Base-by-base conservation (phyloP, 2,113 vertebrate genomes). In the Phrynosoma platyrhinos region DNA sequence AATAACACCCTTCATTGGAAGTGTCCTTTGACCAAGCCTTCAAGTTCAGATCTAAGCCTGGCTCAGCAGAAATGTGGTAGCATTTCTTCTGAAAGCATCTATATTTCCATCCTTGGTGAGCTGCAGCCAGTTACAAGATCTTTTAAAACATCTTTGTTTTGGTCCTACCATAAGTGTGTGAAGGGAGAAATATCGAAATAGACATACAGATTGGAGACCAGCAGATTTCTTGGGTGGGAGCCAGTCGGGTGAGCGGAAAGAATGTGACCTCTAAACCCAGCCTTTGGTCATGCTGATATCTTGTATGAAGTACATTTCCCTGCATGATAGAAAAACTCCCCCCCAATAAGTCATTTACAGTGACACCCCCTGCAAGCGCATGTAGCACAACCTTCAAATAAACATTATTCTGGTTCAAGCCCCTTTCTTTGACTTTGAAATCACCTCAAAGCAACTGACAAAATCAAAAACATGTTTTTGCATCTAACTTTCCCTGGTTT, bases 381-480 rank as follows among this genome's bases (percentile, higher is more conserved):
- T 42, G 14, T 32, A 66, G 16, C 13, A 21, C 27, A 74, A 42
- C 30, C 71, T 82, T 81, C 0, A 0, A 9, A 72, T 83, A 86
- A 62, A 85, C 62, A 64, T 84, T 86, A 42, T 88, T 79, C 20
- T 0, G 0, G 3, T 32, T 47, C 4, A 25, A 77, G 52, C 36
- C 62, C 68, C 52, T 13, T 30, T 76, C 81, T 82, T 89, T 5
- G 0, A 86, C 82, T 52, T 82, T 66, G 79, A n/a, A 42, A 21
- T 79, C 53, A 2, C 84, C 47, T 82, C 47, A 83, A 69, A 91
- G 32, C 75, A 69, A 64, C 83, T 90, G 91, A 91, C 85, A 90
- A 91, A 91, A 74, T 72, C 91, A 90, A 88, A 90, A 85, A 52
- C 68, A 77, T 87, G 87, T 84, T 92, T 86, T 90, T 91, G 84